Evolutionary conservation across 2,113 vertebrate genomes (phyloP), one percentile per base, ranked within the genome.

Genomic region (Scopus umbretta): DNA sequence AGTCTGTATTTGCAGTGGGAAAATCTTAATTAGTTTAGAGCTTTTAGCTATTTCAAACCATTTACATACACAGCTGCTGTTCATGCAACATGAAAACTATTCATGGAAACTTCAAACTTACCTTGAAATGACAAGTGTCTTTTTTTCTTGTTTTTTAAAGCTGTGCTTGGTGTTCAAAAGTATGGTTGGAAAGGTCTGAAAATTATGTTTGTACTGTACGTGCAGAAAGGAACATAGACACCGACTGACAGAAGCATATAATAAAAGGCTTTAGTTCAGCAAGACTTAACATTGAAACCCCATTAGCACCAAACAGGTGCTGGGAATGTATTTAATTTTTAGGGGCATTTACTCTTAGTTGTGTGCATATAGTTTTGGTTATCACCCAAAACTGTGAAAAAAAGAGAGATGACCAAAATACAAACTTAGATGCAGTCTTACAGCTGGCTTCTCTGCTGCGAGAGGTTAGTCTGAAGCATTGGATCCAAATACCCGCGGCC

Each of bases 1-100:
- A 97, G 97, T 93, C 62, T 97, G 86, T 98, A 96, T 97, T 97
- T 98, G 97, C 94, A 97, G 76, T 97, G 91, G 88, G 92, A 94
- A 95, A 97, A 95, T 96, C 96, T 96, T 97, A 97, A 98, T 98
- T 98, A 98, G 91, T 97, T 97, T 96, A 96, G 94, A 78, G 83
- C 94, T 97, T 92, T 90, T 87, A 94, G 94, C 96, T 96, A 22
- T 96, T 97, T 95, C 97, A 97, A 73, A 97, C 96, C 92, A 78
- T 97, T 95, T 97, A 91, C 96, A 81, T 95, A 90, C 93, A 65
- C 34, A 68, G 96, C 97, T 98, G 97, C 95, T 96, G 93, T 96
- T 96, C 80, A 83, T 95, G 42, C 97, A 98, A 96, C 78, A 52
- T 92, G 94, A 83, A 96, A 85, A 80, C 71, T 56, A 42, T 95